phyloP scores from a whole-genome alignment of 2,113 vertebrate genomes.

The Symphodus melops region DNA sequence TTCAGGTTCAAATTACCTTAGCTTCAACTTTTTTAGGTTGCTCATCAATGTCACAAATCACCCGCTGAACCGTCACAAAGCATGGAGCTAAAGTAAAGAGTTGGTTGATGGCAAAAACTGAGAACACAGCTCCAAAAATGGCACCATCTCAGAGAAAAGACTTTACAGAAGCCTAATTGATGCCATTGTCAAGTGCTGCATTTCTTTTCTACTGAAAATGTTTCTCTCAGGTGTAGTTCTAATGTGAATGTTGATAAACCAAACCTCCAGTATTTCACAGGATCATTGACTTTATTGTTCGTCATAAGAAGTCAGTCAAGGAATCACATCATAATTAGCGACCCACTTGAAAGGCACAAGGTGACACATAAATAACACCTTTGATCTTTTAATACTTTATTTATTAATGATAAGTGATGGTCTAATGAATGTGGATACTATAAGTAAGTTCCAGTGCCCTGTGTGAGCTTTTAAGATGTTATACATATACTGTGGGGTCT shows the following conservation, averaged over 20 bases:
- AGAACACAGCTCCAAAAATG: neutral
- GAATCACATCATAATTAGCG: neutral
- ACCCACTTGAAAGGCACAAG: neutral
- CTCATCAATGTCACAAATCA: conserved; percentile 40
- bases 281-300: neutral
- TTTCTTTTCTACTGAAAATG: conserved; percentile 13
- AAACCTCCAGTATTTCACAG: neutral
- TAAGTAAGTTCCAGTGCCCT: too few relatives aligned
- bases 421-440: too few relatives aligned
- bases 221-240: neutral
- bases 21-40: conserved; percentile 42
- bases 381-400: neutral
- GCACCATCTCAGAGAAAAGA: conserved; percentile 5
- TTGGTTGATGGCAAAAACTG: conserved; percentile 12
- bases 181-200: conserved; percentile 4
- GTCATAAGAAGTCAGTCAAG: neutral
- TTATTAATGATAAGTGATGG: too few relatives aligned
- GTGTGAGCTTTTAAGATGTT: too few relatives aligned
- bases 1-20: conserved; percentile 38
- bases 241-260: neutral
- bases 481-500: too few relatives aligned
- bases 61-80: conserved; percentile 36
- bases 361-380: neutral
- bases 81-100: conserved; percentile 13
- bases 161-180: neutral